Evolutionary conservation across 2,797 vertebrate genomes (phyloP), one percentile per base, ranked within the genome.

Genomic region (Salarias fasciatus): DNA sequence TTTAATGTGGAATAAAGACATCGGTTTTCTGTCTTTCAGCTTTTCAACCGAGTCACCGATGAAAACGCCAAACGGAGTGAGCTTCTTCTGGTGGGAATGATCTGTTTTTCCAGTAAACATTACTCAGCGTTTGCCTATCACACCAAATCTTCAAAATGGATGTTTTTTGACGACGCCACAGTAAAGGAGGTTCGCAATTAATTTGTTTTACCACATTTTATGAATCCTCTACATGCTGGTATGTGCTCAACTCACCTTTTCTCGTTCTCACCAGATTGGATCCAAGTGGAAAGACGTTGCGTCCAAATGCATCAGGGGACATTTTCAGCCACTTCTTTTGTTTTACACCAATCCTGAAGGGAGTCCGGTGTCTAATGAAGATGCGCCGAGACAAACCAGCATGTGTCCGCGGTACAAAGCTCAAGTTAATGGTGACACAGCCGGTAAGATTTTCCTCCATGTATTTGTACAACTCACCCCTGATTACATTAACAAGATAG

Each of bases 71-170:
- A 93, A 89, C 93, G 89, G 11, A 97, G 94, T 50, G 97, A 99
- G 76, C 95, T 99, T 28, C 93, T 94, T 78, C 95, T 99, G 72
- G 98, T 99, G 82, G 97, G 96, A 72, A 94, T 99, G 95, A 97
- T 99, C 91, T 99, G 98, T 86, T 99, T 98, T 78, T 93, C 96
- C n/a, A 98, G 95, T 85, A 93, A 93, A 88, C 98, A 99, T 88
- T 99, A 99, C 78, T 98, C 96, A 87, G 95, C 97, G 85, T 99
- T 99, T 71, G 96, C 97, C 69, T 96, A 96, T 86, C 98, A 99
- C 86, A 98, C 95, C 72, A 98, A 97, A 93, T 98, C 94, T 86
- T 95, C 95, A 84, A 96, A 97, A 82, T 99, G 98, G 98, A 94
- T 99, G 67, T 95, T 99, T 85, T 99, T 99, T 66, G 97, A 99